Evolutionary conservation across 2,888 invertebrate genomes (phyloP), one percentile per base, ranked within the genome.

Genomic region (Siphonodentalium dalli): DNA sequence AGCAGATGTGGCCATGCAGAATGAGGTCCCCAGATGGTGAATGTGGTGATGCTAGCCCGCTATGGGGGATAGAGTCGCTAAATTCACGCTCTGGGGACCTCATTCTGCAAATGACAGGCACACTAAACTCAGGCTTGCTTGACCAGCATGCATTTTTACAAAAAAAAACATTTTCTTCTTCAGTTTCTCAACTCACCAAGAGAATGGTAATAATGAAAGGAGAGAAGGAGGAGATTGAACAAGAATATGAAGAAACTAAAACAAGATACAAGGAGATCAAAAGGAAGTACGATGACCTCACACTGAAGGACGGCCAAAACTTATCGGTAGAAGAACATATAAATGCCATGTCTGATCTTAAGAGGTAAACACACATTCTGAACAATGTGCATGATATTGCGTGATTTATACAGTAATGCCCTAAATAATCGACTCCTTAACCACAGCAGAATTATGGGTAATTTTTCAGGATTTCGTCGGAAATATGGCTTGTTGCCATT

Each of bases 241-340:
- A 57, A 26, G 72, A 77, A 26, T 33, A 75, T 39, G 66, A 69
- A 20, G 72, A 72, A 15, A 26, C 72, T 23, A 66, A 67, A 46
- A 57, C 62, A 23, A 63, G 65, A 42, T 66, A 62, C 26, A 63
- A 61, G 8, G 69, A 73, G 33, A 29, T 72, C 23, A 78, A 76
- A 60, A 67, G 70, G 34, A 68, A 71, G 52, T 61, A 72, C 55
- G 75, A 78, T 34, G 57, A 65, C 24, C 46, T 71, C 42, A 29
- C 71, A 43, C 46, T 75, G 44, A 72, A 77, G n/a, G 59, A 53
- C 18, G 64, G 69, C 26, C 60, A 63, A 11, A 64, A 66, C 42
- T 53, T 73, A n/a, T 61, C 69, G 6, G 60, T 72, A 26, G 72
- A 78, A 43, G 69, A 77, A 33, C 77, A 79, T 61, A 61, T 74